phyloP scores from a whole-genome alignment of 1,140 invertebrate genomes.

The Eupristina koningsbergeri region DNA sequence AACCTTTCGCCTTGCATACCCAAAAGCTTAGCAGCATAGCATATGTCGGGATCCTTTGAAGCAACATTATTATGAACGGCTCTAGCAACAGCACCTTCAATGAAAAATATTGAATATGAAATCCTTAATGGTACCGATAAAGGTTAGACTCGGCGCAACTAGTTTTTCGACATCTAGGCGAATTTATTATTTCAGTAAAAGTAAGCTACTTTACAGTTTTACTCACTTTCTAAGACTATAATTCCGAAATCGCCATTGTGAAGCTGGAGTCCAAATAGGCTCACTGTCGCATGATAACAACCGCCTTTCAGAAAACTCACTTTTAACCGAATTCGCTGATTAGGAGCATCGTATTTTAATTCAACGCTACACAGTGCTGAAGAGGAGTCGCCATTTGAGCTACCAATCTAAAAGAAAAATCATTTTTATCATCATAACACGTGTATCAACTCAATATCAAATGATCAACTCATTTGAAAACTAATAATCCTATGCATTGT shows the following conservation, averaged over 20 bases:
- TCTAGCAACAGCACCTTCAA: conserved; percentile 83
- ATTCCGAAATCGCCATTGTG: conserved; percentile 95
- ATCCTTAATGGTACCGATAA: too few relatives aligned
- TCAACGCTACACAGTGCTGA: conserved; percentile 76
- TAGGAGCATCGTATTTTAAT: conserved; percentile 78
- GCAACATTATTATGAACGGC: conserved; percentile 90
- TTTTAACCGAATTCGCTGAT: conserved; percentile 78
- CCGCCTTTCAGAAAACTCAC: conserved; percentile 81
- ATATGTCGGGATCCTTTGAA: conserved; percentile 87
- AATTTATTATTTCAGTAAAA: too few relatives aligned
- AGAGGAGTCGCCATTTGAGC: conserved; percentile 66
- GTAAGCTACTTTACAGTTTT: background rate
- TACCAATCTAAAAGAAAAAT: conserved; percentile 71
- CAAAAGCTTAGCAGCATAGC: conserved; percentile 88
- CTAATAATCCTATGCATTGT: too few relatives aligned
- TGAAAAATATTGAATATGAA: background rate
- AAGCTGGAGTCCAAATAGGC: conserved; percentile 83
- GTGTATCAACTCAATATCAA: too few relatives aligned
- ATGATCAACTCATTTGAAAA: too few relatives aligned
- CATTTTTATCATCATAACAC: background rate
- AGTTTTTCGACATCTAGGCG: too few relatives aligned
- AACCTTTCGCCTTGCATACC: conserved; percentile 80
- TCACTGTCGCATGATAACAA: conserved; percentile 87
- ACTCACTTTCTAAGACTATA: conserved; percentile 89
- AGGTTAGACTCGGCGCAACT: too few relatives aligned